Percentiles rank a stretch among this genome's conserved stretches.
These are phyloP conservation scores for Tretioscincus oriximinensis DNA, from an alignment of 2,113 vertebrate species.

Conservation along the genomic window DNA sequence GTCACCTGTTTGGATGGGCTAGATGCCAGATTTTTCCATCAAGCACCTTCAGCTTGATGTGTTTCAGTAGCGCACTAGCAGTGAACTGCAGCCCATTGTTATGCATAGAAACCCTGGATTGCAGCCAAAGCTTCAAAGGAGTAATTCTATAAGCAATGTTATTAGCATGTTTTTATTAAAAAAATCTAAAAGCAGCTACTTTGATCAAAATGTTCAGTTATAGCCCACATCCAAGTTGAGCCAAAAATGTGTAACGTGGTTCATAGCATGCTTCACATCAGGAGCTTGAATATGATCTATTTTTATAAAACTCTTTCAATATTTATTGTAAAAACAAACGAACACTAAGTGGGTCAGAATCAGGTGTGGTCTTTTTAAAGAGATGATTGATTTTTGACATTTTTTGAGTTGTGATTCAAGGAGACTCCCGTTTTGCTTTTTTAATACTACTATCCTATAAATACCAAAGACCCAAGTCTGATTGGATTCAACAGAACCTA, in stretches of 20 bases:
- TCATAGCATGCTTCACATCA: not conserved
- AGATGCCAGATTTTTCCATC: not conserved
- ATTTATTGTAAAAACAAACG: conserved; percentile 41
- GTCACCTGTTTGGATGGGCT: not conserved
- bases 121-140: conserved; percentile 23
- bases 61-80: not conserved
- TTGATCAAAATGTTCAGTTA: conserved; percentile 26
- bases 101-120: conserved; percentile 2
- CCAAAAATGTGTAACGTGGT: conserved; percentile 10
- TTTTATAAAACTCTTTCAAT: conserved; percentile 44
- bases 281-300: conserved; percentile 11
- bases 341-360: conserved; percentile 41
- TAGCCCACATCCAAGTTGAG: conserved; percentile 14
- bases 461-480: not conserved
- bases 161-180: not conserved
- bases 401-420: conserved; percentile 38
- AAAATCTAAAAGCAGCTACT: not conserved
- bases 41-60: not conserved
- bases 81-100: conserved; percentile 12
- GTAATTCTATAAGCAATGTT: conserved; percentile 9
- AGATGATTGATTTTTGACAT: conserved; percentile 35
- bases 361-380: conserved; percentile 44
- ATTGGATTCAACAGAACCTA: not conserved
- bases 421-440: conserved; percentile 46
- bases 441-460: conserved; percentile 16